A percentile compares a stretch with the other conserved stretches of the same genome.
Conservation (phyloP, 2,797 vertebrate genomes). For the Erpetoichthys calabaricus region DNA sequence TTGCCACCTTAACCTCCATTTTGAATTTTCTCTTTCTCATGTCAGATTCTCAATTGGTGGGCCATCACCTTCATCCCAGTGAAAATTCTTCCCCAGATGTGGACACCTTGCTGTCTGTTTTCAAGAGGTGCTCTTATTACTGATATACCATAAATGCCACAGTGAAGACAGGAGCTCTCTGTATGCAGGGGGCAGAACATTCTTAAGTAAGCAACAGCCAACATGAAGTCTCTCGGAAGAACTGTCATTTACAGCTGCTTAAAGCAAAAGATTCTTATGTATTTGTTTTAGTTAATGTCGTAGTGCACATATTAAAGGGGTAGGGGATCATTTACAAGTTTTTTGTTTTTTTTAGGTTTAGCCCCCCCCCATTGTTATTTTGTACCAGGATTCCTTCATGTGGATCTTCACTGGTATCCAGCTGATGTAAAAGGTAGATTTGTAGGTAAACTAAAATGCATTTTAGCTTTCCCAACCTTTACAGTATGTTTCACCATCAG, state of each 20-base stretch:
- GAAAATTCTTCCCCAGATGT: slow-evolving; percentile 28
- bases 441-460: too few relatives aligned
- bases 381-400: too few relatives aligned
- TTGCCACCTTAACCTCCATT: background rate
- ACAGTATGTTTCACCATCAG: too few relatives aligned
- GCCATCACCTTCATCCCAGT: slow-evolving; percentile 62
- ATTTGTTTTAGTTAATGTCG: slow-evolving; percentile 32
- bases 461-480: too few relatives aligned
- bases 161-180: slow-evolving; percentile 1
- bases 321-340: slow-evolving; percentile 22
- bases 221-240: slow-evolving; percentile 25
- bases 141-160: slow-evolving; percentile 13
- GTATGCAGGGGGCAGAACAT: slow-evolving; percentile 12
- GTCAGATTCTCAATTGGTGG: slow-evolving; percentile 69
- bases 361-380: too few relatives aligned
- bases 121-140: slow-evolving; percentile 10
- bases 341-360: slow-evolving; percentile 17
- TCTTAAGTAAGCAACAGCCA: slow-evolving; percentile 18
- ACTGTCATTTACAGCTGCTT: slow-evolving; percentile 39
- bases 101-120: slow-evolving; percentile 20
- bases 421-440: too few relatives aligned
- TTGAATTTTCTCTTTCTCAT: slow-evolving; percentile 11
- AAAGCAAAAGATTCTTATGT: slow-evolving; percentile 40
- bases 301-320: slow-evolving; percentile 56
- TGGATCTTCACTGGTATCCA: too few relatives aligned